Base-by-base conservation (phyloP, 2,797 vertebrate genomes). In the Hippopotamyrus pictus region DNA sequence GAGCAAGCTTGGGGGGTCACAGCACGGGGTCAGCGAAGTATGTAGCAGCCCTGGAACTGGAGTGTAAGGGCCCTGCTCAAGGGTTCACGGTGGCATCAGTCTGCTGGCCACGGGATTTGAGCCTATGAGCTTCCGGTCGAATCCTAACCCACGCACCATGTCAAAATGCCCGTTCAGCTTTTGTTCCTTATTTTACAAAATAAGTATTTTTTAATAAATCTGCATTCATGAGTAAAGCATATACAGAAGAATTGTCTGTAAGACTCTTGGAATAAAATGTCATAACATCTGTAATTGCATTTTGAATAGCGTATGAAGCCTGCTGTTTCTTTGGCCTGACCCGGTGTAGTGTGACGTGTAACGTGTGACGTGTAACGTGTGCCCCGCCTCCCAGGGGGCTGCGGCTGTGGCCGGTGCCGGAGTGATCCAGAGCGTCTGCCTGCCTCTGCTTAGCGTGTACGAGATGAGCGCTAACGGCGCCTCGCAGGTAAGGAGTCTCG, bases 391-490 rank as follows among this genome's bases (percentile, higher is more conserved):
- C 1, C 9, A 99, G 98, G 99, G 99, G 57, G 98, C 98, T 59
- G 95, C 97, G 65, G 97, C 98, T 0, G 97, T 99, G 86, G 98
- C 98, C 0, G 97, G 97, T 88, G 98, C 98, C 0, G 98, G 98
- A 29, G 94, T 99, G 91, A 96, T 97, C 1, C 97, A 98, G 93
- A 98, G 98, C 0, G 96, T 99, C 92, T 99, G 99, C 92, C 94
- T 99, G 86, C 98, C 98, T 91, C 97, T 99, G 3, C 92, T 99
- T 88, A 97, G 98, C 0, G 97, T 99, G 11, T 99, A 99, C 88
- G 98, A 99, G 92, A 96, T 96, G 7, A 97, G 97, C 59, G 92
- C 94, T 41, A 99, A 98, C 0, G 98, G 97, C 89, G 91, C 95
- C 0, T 95, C 96, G 2, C 98, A 98, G 97, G 98, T 98, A 91